Evolutionary conservation across 2,797 vertebrate genomes (phyloP), one percentile per base, ranked within the genome.

Genomic region (Sarcoramphus papa): DNA sequence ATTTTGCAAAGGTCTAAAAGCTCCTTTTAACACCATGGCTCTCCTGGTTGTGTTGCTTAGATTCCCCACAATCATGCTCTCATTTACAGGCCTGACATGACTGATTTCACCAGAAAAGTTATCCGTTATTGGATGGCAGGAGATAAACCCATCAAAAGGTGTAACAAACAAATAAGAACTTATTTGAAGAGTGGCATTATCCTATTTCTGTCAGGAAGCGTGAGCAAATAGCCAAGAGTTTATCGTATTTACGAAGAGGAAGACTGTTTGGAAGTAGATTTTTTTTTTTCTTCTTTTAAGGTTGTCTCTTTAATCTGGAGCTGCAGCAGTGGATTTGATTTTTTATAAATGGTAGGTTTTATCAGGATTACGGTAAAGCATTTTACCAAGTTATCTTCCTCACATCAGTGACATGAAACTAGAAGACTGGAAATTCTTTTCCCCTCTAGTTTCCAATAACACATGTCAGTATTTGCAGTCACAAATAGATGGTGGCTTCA

Each of bases 101-200:
- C 81, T 72, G 51, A 75, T 97, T 97, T 96, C 51, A 85, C 94
- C 90, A 84, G 95, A 94, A 94, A 96, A 92, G 77, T 95, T 90
- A 77, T 95, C 82, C 81, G 37, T 96, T 97, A 96, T 93, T 95
- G 90, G 70, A 77, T 97, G 95, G 74, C 93, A 97, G 94, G 78
- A 40, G 90, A 95, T 96, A 98, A 97, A 94, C 86, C 88, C 94
- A 93, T 98, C 96, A 97, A 95, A 96, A 96, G 59, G 86, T 90
- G 88, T 93, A 97, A 90, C 85, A 93, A 96, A 92, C 92, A 94
- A 96, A 60, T 93, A 95, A 95, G 93, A 97, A 96, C 85, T 94
- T 96, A 91, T 91, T 92, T 95, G 93, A 98, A 97, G 87, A 96
- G 75, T 95, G 88, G 89, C 70, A 81, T 97, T 97, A 96, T 96